phyloP scores from a whole-genome alignment of 2,888 invertebrate genomes.

The Tuta absoluta region DNA sequence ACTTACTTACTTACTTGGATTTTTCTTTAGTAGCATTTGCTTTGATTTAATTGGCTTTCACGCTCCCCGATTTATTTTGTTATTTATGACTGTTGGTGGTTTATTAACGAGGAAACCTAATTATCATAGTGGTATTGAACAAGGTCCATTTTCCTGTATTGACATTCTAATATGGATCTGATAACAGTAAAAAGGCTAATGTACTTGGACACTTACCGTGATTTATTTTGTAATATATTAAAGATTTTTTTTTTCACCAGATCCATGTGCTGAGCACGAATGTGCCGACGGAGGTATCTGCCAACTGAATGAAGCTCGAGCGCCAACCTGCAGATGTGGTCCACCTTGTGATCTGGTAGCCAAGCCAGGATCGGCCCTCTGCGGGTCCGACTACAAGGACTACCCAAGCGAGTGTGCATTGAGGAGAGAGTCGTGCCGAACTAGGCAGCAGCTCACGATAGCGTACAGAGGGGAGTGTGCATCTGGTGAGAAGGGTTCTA shows the following conservation, averaged over 20 bases:
- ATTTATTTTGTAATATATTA: too few relatives aligned
- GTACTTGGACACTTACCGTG: too few relatives aligned
- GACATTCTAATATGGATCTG: too few relatives aligned
- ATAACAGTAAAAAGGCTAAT: too few relatives aligned
- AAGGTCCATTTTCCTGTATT: too few relatives aligned
- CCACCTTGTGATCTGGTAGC: slow-evolving; percentile 88
- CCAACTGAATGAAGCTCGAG: slow-evolving; percentile 88
- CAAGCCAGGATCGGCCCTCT: slow-evolving; percentile 84
- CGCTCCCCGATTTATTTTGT: too few relatives aligned
- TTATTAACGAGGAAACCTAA: too few relatives aligned
- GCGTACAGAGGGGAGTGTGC: slow-evolving; percentile 92
- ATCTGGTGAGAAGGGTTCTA: slow-evolving; percentile 84
- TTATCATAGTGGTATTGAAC: too few relatives aligned
- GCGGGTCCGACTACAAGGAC: slow-evolving; percentile 89
- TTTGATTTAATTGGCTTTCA: too few relatives aligned
- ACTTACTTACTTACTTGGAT: too few relatives aligned
- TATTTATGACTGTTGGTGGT: too few relatives aligned
- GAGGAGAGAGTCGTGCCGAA: slow-evolving; percentile 88
- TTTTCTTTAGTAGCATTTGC: too few relatives aligned
- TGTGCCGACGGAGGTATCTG: slow-evolving; percentile 91
- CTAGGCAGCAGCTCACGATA: slow-evolving; percentile 86
- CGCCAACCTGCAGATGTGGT: slow-evolving; percentile 90
- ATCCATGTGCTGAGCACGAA: slow-evolving; percentile 90
- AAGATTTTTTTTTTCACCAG: slow-evolving; percentile 67
- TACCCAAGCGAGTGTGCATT: slow-evolving; percentile 92